phyloP scores from a whole-genome alignment of 2,797 vertebrate species.

The Columba guinea region DNA sequence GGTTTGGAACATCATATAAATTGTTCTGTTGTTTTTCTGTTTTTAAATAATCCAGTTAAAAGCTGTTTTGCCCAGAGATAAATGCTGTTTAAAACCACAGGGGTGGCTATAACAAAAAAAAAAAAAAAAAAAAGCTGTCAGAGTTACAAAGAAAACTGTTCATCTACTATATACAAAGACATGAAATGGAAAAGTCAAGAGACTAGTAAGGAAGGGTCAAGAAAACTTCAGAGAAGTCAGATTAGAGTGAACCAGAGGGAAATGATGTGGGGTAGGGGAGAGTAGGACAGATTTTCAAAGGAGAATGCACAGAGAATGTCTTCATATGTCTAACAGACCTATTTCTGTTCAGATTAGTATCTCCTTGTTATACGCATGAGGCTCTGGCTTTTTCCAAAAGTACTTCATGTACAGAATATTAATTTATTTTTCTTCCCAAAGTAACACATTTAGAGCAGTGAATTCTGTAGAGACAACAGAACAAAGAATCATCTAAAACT shows the following conservation, averaged over 20 bases:
- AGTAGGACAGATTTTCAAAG: neutral
- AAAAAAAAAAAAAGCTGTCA: neutral
- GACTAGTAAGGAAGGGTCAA: conserved; percentile 18
- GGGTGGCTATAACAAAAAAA: neutral
- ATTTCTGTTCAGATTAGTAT: neutral
- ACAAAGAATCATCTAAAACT: conserved; percentile 38
- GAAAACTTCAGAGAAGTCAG: conserved; percentile 15
- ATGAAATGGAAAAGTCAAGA: conserved; percentile 4
- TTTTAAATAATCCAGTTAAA: conserved; percentile 44
- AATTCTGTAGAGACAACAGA: conserved; percentile 24
- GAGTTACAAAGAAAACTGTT: conserved; percentile 24
- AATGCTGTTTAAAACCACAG: conserved; percentile 28
- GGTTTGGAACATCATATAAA: neutral
- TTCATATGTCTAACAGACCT: neutral
- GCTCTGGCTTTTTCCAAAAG: neutral
- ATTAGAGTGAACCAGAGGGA: conserved; percentile 2
- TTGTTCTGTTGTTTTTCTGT: neutral
- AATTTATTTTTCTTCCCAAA: neutral
- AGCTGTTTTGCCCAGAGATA: neutral
- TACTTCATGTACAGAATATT: neutral
- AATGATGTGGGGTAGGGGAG: neutral
- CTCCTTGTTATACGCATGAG: neutral
- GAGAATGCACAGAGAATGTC: neutral
- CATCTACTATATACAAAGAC: neutral
- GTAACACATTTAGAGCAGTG: neutral